A percentile compares a stretch with the other conserved stretches of the same genome.
Conservation (phyloP, 2,113 vertebrate species). For the Chaetorhynchus papuensis region DNA sequence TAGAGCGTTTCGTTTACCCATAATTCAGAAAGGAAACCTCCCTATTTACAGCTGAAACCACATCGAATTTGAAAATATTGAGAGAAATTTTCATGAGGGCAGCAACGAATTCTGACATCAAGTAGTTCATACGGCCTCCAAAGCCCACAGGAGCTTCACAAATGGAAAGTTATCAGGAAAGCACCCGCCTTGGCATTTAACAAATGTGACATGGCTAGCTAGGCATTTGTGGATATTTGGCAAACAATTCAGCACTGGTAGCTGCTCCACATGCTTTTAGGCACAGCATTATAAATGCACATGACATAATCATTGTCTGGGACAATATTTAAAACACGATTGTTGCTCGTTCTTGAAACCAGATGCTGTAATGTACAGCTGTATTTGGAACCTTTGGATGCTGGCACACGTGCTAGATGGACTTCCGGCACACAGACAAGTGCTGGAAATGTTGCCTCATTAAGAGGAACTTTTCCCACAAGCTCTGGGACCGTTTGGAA, state of each 20-base stretch:
- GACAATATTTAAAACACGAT: neutral
- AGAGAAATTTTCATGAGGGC: neutral
- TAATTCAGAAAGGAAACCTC: neutral
- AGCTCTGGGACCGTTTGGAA: conserved; percentile 11
- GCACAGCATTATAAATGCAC: neutral
- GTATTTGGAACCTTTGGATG: neutral
- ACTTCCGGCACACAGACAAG: neutral
- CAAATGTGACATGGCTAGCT: neutral
- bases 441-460: conserved; percentile 11
- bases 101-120: neutral
- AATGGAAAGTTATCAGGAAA: neutral
- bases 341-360: neutral
- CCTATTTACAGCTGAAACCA: neutral
- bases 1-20: neutral
- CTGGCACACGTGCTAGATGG: neutral
- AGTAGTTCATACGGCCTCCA: neutral
- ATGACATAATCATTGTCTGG: neutral
- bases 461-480: neutral
- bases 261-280: neutral
- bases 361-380: neutral
- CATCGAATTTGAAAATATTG: neutral
- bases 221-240: neutral
- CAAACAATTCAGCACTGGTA: neutral
- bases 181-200: neutral
- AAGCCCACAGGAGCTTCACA: neutral